These are phyloP conservation scores for Porites evermanni DNA, from an alignment of 92 coral and sea anemone species.

Conservation along the genomic window DNA sequence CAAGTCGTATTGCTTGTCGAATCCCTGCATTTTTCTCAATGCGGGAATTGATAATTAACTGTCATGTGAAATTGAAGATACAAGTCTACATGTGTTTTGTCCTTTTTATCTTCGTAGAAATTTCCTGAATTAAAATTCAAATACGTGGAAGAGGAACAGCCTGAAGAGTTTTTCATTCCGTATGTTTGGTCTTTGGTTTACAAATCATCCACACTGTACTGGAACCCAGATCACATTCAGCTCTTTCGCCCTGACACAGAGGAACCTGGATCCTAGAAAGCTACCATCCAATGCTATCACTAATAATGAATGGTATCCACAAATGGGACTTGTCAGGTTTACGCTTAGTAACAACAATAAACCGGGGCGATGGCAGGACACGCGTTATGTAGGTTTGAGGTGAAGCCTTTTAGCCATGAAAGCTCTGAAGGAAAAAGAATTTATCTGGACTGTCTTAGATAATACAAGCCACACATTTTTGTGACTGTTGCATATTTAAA, in stretches of 20 bases:
- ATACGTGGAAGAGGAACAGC: constrained; percentile 98
- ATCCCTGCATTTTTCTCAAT: not conserved
- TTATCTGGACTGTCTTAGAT: not conserved
- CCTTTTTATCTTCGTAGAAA: constrained; percentile 61
- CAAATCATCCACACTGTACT: constrained; percentile 90
- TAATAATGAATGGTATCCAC: not conserved
- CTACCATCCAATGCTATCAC: not conserved
- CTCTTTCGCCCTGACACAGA: constrained; percentile 89
- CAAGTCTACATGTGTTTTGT: not conserved
- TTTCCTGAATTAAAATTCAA: constrained; percentile 98
- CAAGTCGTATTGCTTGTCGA: not conserved
- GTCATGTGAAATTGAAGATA: too few species aligned
- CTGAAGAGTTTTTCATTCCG: constrained; percentile 98
- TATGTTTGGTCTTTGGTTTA: constrained; percentile 98
- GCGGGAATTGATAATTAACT: too few species aligned
- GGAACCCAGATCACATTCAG: constrained; percentile 95
- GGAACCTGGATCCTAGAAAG: constrained; percentile 25
- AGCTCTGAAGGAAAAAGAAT: not conserved
- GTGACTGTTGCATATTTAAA: not conserved
- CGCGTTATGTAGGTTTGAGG: not conserved
- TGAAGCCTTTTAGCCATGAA: not conserved
- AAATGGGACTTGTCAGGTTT: not conserved
- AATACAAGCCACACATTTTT: not conserved
- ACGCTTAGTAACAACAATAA: not conserved
- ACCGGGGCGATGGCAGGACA: not conserved